Evolutionary conservation across 2,113 vertebrate genomes (phyloP), one percentile per base, ranked within the genome.

Genomic region (Platichthys flesus): DNA sequence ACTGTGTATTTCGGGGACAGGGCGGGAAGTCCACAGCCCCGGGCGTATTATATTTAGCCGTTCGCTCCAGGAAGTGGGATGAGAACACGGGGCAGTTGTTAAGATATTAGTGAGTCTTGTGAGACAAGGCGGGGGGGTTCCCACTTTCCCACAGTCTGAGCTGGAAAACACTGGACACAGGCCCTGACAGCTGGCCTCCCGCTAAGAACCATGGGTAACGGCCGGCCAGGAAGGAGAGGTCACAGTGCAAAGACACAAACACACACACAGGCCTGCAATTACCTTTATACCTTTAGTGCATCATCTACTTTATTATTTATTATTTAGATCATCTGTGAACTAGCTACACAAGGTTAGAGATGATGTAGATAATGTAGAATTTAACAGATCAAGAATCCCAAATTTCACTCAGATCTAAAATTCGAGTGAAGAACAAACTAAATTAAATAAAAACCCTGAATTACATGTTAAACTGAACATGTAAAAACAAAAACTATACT

Each of bases 141-240:
- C 71, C 78, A 92, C 91, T 92, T 94, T 94, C 94, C 94, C 94
- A 94, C 93, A 94, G 91, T 93, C 91, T 68, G 71, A 64, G 83
- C 86, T 84, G 76, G 77, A 90, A 82, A 86, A 63, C n/a, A 23
- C 85, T 88, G 91, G 91, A 94, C 83, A 67, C 71, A 57, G 80
- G 90, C 87, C 83, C 74, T 93, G 93, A 92, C 92, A 93, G 92
- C 91, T 91, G 88, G 86, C 81, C 88, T 54, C 62, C 69, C 59
- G 52, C 80, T 28, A 42, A 81, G 89, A 60, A 85, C 69, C 35
- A 74, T 86, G 90, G 81, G 86, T 85, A 85, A 80, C 12, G n/a
- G 68, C 85, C 81, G 59, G 74, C 69, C 79, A 93, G 91, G 91
- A 92, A 92, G 67, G 67, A 85, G 76, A 87, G 88, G 90, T 92